Evolutionary conservation across 2,888 invertebrate species (phyloP), one percentile per base, ranked within the genome.

Genomic region (Aleiodes leptofemur): DNA sequence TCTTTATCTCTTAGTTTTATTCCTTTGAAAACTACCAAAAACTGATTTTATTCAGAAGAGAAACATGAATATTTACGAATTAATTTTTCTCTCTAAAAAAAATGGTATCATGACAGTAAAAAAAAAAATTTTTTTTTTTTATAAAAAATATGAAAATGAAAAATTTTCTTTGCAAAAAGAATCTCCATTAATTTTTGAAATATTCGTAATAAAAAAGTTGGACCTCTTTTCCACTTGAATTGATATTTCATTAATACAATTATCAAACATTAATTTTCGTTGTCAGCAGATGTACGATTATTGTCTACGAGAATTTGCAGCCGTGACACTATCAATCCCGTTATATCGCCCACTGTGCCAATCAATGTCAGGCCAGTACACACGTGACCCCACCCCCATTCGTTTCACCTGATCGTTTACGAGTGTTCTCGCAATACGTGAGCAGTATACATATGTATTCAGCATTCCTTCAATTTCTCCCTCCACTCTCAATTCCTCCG

Each of bases 271-370:
- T 5, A 61, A 43, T 61, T 61, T 61, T 31, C n/a, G 14, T 61
- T 38, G 61, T n/a, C 38, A 16, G 43, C 43, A 61, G 7, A 9
- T n/a, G 14, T n/a, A 55, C 11, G 31, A 69, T 34, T 31, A 53
- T 69, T 14, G 69, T 69, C 34, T 51, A 2, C 53, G 31, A 50
- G 50, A 73, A 68, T 73, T 73, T 73, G 73, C 56, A 68, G 48
- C 57, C 51, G 51, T 50, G 50, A 69, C 50, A 59, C 69, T 69
- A 69, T 73, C 69, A 68, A 57, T 69, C 56, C 73, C 73, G 73
- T 69, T 73, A 59, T 51, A 73, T 50, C 59, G n/a, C 57, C 57
- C 56, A 11, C 66, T 66, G 55, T 56, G 16, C 66, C 72, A 38
- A 73, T 73, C 72, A 66, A 66, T 68, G 68, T 73, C 68, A 57